phyloP scores from a whole-genome alignment of 2,888 invertebrate genomes.

The Scrobipalpa costella region DNA sequence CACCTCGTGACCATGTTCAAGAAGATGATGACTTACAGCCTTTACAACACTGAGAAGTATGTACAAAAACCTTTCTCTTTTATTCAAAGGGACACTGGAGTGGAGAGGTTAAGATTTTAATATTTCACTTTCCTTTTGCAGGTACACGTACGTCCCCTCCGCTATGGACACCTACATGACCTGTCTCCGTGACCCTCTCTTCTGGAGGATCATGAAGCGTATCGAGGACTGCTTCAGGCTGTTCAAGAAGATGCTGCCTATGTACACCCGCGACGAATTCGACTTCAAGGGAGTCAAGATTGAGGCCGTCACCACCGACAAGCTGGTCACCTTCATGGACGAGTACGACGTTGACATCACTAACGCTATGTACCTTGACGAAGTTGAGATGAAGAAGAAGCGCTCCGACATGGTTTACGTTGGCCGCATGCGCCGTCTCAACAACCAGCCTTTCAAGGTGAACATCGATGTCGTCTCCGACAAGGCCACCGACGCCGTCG shows the following conservation, averaged over 20 bases:
- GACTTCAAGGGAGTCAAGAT: slow-evolving; percentile 84
- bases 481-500: slow-evolving; percentile 80
- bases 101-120: neutral
- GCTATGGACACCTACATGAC: slow-evolving; percentile 84
- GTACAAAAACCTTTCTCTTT: slow-evolving; percentile 28
- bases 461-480: slow-evolving; percentile 80
- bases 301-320: slow-evolving; percentile 82
- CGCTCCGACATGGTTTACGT: slow-evolving; percentile 71
- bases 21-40: slow-evolving; percentile 60
- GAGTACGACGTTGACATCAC: slow-evolving; percentile 84
- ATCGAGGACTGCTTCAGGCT: slow-evolving; percentile 78
- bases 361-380: slow-evolving; percentile 80
- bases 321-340: slow-evolving; percentile 86
- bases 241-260: slow-evolving; percentile 81
- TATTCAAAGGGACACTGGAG: neutral
- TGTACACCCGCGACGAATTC: slow-evolving; percentile 82
- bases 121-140: slow-evolving; percentile 31
- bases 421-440: slow-evolving; percentile 83
- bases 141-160: slow-evolving; percentile 79
- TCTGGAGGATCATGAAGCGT: slow-evolving; percentile 85
- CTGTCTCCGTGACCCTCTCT: slow-evolving; percentile 86
- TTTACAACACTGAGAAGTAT: slow-evolving; percentile 69
- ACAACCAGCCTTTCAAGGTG: slow-evolving; percentile 84
- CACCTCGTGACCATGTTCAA: slow-evolving; percentile 62
- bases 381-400: slow-evolving; percentile 72